Percentiles rank a stretch among this genome's conserved stretches.
These are phyloP conservation scores for Nemotelus nigrinus DNA, from an alignment of 2,888 invertebrate species.

Conservation along the genomic window DNA sequence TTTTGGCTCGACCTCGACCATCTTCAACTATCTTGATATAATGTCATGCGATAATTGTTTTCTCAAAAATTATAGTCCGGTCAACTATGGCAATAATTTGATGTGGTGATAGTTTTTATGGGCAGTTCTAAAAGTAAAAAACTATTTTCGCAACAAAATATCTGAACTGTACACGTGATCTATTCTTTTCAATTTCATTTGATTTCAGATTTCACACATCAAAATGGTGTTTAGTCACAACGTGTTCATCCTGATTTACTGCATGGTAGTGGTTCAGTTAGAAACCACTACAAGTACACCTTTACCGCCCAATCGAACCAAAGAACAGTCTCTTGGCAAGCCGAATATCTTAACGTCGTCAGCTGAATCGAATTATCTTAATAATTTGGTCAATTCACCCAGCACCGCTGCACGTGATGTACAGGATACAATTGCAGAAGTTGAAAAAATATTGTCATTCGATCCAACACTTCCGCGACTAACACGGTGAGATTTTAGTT, in stretches of 20 bases:
- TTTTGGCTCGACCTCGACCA: too few species aligned
- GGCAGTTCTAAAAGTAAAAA: too few species aligned
- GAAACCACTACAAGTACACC: not conserved
- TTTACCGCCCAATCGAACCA: constrained; percentile 8
- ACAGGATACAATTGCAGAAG: constrained; percentile 62
- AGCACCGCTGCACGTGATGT: constrained; percentile 54
- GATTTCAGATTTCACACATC: not conserved
- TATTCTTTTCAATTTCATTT: too few species aligned
- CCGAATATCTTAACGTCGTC: not conserved
- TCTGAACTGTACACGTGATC: too few species aligned
- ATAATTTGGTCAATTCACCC: not conserved
- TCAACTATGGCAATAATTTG: too few species aligned
- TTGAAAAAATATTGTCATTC: constrained; percentile 61
- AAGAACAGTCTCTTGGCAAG: not conserved
- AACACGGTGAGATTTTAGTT: constrained; percentile 58
- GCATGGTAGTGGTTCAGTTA: not conserved
- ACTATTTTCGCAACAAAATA: too few species aligned
- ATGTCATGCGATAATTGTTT: too few species aligned
- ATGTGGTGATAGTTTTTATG: too few species aligned
- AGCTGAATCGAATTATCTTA: constrained; percentile 19
- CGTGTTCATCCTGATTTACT: constrained; percentile 32
- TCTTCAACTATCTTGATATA: too few species aligned
- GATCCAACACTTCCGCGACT: constrained; percentile 63
- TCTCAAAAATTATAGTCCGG: too few species aligned
- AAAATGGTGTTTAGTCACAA: not conserved